Percentiles rank a stretch among this genome's conserved stretches.
phyloP scores from a whole-genome alignment of 2,797 vertebrate species.

The Squalus acanthias region DNA sequence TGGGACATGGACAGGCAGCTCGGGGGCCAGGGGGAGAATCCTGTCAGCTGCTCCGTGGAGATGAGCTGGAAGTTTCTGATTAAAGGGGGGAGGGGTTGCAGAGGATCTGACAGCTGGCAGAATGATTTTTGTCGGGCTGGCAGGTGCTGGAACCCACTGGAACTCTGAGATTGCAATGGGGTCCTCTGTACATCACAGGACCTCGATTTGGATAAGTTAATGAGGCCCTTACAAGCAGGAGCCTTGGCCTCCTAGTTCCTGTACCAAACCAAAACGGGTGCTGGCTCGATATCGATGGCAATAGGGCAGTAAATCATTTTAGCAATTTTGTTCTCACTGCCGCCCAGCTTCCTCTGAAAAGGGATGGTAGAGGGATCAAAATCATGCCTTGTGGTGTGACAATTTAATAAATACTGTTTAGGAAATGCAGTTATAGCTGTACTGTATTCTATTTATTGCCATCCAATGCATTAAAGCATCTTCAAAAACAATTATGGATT shows the following conservation, averaged over 20 bases:
- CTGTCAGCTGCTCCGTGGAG: neutral
- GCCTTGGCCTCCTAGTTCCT: neutral
- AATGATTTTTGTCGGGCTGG: too few species aligned
- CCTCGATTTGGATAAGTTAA: neutral
- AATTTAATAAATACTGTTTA: neutral
- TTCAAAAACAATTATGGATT: neutral
- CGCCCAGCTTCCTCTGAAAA: neutral
- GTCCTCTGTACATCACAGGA: neutral
- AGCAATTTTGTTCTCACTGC: neutral
- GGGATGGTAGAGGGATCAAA: neutral
- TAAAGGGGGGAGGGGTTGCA: neutral
- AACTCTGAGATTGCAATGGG: neutral
- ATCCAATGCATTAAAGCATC: neutral
- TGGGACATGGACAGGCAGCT: neutral
- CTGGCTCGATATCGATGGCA: neutral
- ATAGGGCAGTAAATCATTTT: neutral
- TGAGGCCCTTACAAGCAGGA: neutral
- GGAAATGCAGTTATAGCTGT: neutral
- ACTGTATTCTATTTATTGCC: neutral
- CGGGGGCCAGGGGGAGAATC: neutral
- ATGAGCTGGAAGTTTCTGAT: neutral
- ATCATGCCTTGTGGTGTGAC: neutral
- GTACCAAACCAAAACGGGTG: neutral
- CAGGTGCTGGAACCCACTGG: neutral
- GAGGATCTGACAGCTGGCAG: neutral